Evolutionary conservation across 2,797 vertebrate genomes (phyloP), one percentile per base, ranked within the genome.

Genomic region (Etheostoma nigrum): DNA sequence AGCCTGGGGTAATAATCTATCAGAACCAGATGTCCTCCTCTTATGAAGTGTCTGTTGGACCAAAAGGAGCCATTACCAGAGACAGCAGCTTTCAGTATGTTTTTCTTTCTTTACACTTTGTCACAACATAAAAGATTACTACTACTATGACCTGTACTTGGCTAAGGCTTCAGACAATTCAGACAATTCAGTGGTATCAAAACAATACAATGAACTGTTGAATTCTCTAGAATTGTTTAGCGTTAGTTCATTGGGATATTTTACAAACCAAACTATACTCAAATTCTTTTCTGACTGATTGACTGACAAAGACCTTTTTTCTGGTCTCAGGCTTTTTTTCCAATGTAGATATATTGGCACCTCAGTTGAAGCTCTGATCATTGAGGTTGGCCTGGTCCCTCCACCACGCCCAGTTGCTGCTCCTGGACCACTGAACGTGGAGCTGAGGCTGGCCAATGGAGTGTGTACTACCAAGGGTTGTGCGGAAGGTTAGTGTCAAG

Each of bases 1-100:
- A 86, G 27, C 63, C 53, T 27, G 93, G 81, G 2, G 42, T 79
- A 72, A 0, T 94, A 49, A 69, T 89, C 60, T 95, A 95, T 54
- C 91, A 94, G 65, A 95, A 95, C 82, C 73, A 76, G 76, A 91
- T 95, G 90, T 7, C 64, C 0, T 90, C 90, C 14, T 33, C 53
- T 19, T 94, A 70, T 76, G 89, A 93, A 74, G 88, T 93, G 4
- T 59, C 70, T 15, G 0, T 86, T 53, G 93, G 93, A 82, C 53
- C 67, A 0, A 16, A 0, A 0, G 94, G 93, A 55, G 9, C 49
- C 5, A 94, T 96, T 78, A 94, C 93, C 74, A 94, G 95, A 61
- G 93, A 95, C 90, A 94, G 72, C 72, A 16, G 65, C 16, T 93
- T 70, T 89, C 82, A 92, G 94, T 95, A 86, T 76, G 18, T 55